Evolutionary conservation across 1,140 invertebrate genomes (phyloP).

Genomic region (Lordiphosa mommai): DNA sequence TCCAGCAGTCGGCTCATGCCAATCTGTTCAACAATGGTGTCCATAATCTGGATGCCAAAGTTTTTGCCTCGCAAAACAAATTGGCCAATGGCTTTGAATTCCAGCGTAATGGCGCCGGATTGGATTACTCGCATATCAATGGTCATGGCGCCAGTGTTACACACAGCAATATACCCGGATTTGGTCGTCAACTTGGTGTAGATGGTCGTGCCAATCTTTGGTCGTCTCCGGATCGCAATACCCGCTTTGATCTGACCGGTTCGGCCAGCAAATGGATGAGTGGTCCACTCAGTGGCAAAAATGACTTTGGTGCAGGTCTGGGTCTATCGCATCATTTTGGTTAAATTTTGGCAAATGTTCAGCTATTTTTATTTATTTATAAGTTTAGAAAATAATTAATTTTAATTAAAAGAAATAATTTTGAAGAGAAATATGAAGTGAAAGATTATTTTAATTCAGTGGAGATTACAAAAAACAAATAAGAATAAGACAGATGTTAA

Average conservation of each 20-base stretch:
- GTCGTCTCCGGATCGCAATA: conserved; percentile 67
- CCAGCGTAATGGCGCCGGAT: conserved; percentile 61
- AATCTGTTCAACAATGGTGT: conserved; percentile 66
- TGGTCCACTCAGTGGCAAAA: conserved; percentile 50
- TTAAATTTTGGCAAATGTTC: conserved; percentile 19
- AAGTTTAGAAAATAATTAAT: too few relatives aligned
- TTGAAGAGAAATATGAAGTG: too few relatives aligned
- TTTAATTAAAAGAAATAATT: too few relatives aligned
- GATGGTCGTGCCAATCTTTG: conserved; percentile 59
- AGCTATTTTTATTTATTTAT: conserved; percentile 34
- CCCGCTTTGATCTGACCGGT: conserved; percentile 56
- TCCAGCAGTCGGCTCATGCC: conserved; percentile 57
- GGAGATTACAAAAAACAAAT: too few relatives aligned
- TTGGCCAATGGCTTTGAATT: conserved; percentile 65
- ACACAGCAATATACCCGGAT: conserved; percentile 65
- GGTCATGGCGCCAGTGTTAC: conserved; percentile 67
- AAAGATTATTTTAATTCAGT: too few relatives aligned
- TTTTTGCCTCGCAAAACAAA: conserved; percentile 65
- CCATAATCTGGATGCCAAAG: conserved; percentile 65
- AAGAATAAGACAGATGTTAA: too few relatives aligned
- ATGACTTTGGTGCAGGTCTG: conserved; percentile 50
- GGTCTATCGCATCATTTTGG: conserved; percentile 61
- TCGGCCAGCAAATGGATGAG: conserved; percentile 61
- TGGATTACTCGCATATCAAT: conserved; percentile 62
- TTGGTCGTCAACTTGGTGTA: conserved; percentile 59